These are phyloP conservation scores for Calyptommatus sinebrachiatus DNA, from an alignment of 2,113 vertebrate species.

Conservation along the genomic window DNA sequence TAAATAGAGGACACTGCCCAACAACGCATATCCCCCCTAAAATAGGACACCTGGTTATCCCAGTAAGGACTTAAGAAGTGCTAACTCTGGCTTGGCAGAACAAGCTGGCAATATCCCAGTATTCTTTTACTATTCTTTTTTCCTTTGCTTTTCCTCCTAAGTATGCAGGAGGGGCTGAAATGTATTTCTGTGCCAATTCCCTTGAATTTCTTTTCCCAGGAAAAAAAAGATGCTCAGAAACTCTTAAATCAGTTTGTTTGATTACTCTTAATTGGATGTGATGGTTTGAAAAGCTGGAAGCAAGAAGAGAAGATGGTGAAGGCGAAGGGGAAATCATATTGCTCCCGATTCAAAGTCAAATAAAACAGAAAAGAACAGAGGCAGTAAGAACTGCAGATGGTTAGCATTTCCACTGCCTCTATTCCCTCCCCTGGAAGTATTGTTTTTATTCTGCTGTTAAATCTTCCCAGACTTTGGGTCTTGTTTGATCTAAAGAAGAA, in stretches of 20 bases:
- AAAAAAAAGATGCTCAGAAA: slow-evolving; percentile 2
- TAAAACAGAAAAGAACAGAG: slow-evolving; percentile 56
- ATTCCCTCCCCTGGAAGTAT: slow-evolving; percentile 55
- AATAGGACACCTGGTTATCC: too few species aligned
- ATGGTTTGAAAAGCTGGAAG: slow-evolving; percentile 64
- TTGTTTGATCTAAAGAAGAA: slow-evolving; percentile 74
- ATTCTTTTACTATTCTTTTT: not conserved
- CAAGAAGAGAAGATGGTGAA: slow-evolving; percentile 51
- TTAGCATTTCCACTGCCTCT: slow-evolving; percentile 64
- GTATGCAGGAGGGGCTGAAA: not conserved
- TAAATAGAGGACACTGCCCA: too few species aligned
- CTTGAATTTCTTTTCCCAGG: not conserved
- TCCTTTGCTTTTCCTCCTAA: not conserved
- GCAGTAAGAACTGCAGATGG: slow-evolving; percentile 73
- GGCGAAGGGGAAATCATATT: slow-evolving; percentile 36
- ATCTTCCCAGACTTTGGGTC: slow-evolving; percentile 74
- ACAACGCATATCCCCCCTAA: too few species aligned
- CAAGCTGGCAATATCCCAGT: not conserved
- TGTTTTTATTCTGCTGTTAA: slow-evolving; percentile 76
- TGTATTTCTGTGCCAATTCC: not conserved
- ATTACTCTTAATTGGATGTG: slow-evolving; percentile 71
- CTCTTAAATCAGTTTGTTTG: slow-evolving; percentile 60
- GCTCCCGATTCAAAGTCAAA: slow-evolving; percentile 59
- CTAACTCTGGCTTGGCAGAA: not conserved
- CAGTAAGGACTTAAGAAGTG: not conserved